These are phyloP conservation scores for Hydropsyche betteni DNA, from an alignment of 2,888 invertebrate species.

Conservation along the genomic window DNA sequence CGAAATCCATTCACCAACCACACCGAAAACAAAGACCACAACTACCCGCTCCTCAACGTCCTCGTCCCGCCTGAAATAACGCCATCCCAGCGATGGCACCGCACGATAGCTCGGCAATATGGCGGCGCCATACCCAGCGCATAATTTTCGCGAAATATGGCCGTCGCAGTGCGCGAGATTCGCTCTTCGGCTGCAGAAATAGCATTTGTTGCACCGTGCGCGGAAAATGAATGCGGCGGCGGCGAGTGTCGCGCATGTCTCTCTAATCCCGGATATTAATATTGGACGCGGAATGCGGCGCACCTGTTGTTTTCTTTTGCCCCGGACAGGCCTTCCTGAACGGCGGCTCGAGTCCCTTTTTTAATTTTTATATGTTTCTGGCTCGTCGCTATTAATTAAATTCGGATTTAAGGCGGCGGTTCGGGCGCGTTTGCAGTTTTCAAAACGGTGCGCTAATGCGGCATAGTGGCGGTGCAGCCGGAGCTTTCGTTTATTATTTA, in stretches of 20 bases:
- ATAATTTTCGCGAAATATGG: too few species aligned
- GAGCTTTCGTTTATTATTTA: too few species aligned
- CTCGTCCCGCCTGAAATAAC: too few species aligned
- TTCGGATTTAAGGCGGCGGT: constrained; percentile 17
- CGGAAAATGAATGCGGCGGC: background rate
- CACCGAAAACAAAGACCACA: too few species aligned
- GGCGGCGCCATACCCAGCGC: too few species aligned
- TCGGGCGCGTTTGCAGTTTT: background rate
- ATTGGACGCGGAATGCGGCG: constrained; percentile 36
- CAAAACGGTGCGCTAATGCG: constrained; percentile 19
- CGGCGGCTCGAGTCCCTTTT: too few species aligned
- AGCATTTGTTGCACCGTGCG: constrained; percentile 10
- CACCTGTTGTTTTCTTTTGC: constrained; percentile 42
- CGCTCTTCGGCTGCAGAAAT: constrained; percentile 12
- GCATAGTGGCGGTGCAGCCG: background rate
- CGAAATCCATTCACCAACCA: too few species aligned
- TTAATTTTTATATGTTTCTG: too few species aligned
- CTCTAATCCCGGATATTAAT: constrained; percentile 42
- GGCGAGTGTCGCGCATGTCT: constrained; percentile 27
- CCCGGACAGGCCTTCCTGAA: background rate
- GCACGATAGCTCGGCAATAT: too few species aligned
- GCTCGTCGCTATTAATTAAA: constrained; percentile 4
- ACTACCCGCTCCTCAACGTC: too few species aligned
- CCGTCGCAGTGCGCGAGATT: too few species aligned
- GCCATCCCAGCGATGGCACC: too few species aligned